Evolutionary conservation across 2,113 vertebrate species (phyloP).

Genomic region (Thunnus maccoyii): DNA sequence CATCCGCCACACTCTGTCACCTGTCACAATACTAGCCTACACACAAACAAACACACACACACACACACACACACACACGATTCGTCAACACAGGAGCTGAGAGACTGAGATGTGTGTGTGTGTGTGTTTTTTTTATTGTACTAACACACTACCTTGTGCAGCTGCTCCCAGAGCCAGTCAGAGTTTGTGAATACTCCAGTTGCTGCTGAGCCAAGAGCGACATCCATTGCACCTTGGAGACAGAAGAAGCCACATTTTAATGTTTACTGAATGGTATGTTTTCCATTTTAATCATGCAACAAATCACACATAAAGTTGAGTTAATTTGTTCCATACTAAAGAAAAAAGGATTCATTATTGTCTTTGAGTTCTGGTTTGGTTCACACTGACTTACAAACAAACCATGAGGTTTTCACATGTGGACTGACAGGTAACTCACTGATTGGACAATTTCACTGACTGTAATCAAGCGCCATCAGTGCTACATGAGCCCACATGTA

Average conservation of each 20-base stretch:
- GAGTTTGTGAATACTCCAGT: slow-evolving; percentile 97
- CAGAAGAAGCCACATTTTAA: background rate
- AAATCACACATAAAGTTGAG: background rate
- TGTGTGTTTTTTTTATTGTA: slow-evolving; percentile 1
- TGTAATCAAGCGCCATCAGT: background rate
- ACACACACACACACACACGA: slow-evolving; percentile 22
- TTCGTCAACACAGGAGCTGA: slow-evolving; percentile 40
- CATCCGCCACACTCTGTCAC: slow-evolving; percentile 98
- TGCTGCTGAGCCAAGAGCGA: slow-evolving; percentile 94
- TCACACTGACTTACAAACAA: background rate
- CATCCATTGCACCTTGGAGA: slow-evolving; percentile 92
- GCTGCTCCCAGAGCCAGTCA: slow-evolving; percentile 93
- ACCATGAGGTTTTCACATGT: background rate
- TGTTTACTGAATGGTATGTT: background rate
- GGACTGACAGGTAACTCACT: background rate
- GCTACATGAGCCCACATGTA: too few species aligned
- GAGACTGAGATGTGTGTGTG: background rate
- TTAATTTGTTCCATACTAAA: too few species aligned
- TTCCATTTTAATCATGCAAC: background rate
- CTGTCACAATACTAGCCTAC: slow-evolving; percentile 94
- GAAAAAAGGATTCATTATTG: background rate
- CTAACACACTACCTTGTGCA: slow-evolving; percentile 81
- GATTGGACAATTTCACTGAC: background rate
- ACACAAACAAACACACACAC: slow-evolving; percentile 70
- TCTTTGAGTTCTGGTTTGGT: background rate